Evolutionary conservation across 2,113 vertebrate genomes (phyloP), one percentile per base, ranked within the genome.

Genomic region (Pagrus major): DNA sequence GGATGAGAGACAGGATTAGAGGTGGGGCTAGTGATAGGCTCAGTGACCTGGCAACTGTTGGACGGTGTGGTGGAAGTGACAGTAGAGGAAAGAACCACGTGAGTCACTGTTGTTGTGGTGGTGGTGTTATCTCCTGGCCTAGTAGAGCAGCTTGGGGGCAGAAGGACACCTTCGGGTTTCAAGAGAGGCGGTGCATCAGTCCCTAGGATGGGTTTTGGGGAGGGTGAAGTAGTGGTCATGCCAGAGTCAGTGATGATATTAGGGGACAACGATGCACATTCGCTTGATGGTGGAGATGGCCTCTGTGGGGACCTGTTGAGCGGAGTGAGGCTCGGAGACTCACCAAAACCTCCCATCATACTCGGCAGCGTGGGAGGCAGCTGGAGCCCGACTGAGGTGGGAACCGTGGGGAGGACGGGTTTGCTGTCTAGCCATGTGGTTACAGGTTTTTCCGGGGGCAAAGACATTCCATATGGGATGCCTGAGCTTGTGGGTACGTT

Each of bases 381-480:
- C 94, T 99, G 97, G 55, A 99, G 95, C 49, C 96, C 97, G 0
- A 96, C 95, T 29, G 97, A 97, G 10, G 97, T 97, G 2, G 97
- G 93, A 47, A 95, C 93, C 0, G 97, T 97, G 1, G 98, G 93
- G 82, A 99, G 85, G 71, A 98, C 96, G 0, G 98, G 98, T 86
- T 99, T 99, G 91, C 96, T 99, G 93, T 99, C 98, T 52, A 99
- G 94, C 98, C 98, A 99, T 0, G 98, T 99, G 66, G 98, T 98
- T 58, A 98, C 97, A 0, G 98, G 98, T 88, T 99, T 99, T 88
- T 99, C 98, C 0, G 97, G 98, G 20, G 98, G 98, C 88, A 99
- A 94, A 0, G 98, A 99, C 98, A 99, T 99, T 51, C 98, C 98
- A 1, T 99, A 99, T 0, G 98, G 98, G 60, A 99, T 99, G 81